These are phyloP conservation scores for Perodicticus potto DNA, from an alignment of 2,797 vertebrate genomes.

Conservation along the genomic window DNA sequence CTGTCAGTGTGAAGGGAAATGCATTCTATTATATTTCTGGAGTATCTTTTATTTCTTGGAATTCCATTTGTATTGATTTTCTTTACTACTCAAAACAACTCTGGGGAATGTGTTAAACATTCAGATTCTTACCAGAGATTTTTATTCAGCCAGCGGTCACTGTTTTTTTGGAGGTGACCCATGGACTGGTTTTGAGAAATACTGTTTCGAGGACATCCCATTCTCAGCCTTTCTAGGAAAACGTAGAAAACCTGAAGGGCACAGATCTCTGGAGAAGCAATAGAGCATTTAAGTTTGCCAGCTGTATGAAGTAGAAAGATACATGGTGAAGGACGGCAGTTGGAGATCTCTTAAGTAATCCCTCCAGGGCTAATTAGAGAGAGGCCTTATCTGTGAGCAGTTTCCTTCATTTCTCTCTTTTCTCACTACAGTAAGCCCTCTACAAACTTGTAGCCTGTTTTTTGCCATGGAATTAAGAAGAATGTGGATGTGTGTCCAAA, in stretches of 20 bases:
- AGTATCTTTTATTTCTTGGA: background rate
- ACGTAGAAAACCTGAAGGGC: background rate
- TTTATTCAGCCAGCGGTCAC: background rate
- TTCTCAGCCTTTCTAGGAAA: background rate
- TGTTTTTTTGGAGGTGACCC: background rate
- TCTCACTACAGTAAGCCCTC: background rate
- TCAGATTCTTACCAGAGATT: background rate
- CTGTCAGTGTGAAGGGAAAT: background rate
- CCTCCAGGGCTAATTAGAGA: background rate
- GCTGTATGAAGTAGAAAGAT: background rate
- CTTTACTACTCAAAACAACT: conserved; percentile 43
- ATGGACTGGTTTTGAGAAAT: background rate
- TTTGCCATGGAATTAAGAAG: background rate
- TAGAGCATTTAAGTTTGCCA: background rate
- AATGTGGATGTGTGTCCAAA: background rate
- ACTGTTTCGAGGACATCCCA: background rate
- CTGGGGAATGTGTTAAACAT: background rate
- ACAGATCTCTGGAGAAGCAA: background rate
- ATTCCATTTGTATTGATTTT: conserved; percentile 35
- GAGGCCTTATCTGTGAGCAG: background rate
- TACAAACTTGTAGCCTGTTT: background rate
- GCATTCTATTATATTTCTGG: background rate
- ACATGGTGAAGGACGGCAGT: background rate
- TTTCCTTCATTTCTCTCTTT: background rate
- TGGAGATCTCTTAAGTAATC: background rate